Evolutionary conservation across 2,888 invertebrate species (phyloP).

Genomic region (Pimpla rufipes): DNA sequence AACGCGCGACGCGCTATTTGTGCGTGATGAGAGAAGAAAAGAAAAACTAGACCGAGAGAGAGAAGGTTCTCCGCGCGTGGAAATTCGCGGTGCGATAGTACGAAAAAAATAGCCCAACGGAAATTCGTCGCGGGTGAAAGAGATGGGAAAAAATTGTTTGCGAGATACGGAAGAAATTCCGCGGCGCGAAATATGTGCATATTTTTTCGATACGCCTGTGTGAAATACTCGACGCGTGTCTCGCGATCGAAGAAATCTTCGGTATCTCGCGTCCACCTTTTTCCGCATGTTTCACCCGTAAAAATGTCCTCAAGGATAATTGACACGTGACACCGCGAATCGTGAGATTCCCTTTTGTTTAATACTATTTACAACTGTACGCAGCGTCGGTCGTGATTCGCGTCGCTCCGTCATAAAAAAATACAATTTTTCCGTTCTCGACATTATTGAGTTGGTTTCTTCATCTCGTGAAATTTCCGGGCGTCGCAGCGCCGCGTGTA

Average conservation of each 20-base stretch:
- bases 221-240: no score
- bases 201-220: no score
- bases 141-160: no score
- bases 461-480: background rate
- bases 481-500: background rate
- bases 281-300: no score
- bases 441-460: slow-evolving; percentile 37
- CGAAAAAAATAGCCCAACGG: slow-evolving; percentile 6
- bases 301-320: background rate
- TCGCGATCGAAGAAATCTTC: no score
- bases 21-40: slow-evolving; percentile 7
- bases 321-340: slow-evolving; percentile 37
- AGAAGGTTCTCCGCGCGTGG: slow-evolving; percentile 9
- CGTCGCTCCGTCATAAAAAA: slow-evolving; percentile 33
- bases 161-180: no score
- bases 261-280: no score
- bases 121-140: no score
- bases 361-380: slow-evolving; percentile 62
- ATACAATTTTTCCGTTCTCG: slow-evolving; percentile 22
- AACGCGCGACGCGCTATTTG: slow-evolving; percentile 19
- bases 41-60: background rate
- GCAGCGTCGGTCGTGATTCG: slow-evolving; percentile 41
- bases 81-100: slow-evolving; percentile 40
- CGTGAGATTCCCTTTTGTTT: slow-evolving; percentile 36
- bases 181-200: no score